Conservation (phyloP, 2,888 invertebrate genomes). For the Agrotis exclamationis region DNA sequence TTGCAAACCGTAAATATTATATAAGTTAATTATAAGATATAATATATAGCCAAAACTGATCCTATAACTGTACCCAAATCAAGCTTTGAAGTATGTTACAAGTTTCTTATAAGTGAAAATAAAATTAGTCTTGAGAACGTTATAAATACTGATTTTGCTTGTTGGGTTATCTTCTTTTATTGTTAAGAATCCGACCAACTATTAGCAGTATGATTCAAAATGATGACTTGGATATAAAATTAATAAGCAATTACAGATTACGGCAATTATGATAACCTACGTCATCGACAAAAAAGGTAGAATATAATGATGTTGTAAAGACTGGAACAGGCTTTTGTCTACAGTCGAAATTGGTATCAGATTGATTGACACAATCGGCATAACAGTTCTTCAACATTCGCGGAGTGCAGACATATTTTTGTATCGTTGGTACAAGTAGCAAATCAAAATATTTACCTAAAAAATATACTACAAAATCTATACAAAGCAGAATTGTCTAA, state of each 20-base stretch:
- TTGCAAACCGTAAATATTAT: background rate
- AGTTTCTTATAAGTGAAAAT: no score
- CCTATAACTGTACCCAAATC: no score
- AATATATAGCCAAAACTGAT: no score
- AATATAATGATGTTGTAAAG: background rate
- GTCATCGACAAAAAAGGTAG: slow-evolving; percentile 16
- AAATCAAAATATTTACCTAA: background rate
- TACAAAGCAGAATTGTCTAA: background rate
- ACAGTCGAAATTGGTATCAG: background rate
- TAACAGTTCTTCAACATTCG: slow-evolving; percentile 11
- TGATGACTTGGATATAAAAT: slow-evolving; percentile 6
- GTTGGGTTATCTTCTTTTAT: background rate
- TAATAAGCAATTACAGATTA: slow-evolving; percentile 9
- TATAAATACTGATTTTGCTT: no score
- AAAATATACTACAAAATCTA: slow-evolving; percentile 10
- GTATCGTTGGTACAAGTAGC: slow-evolving; percentile 8
- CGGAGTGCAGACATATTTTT: slow-evolving; percentile 9
- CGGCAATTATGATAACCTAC: slow-evolving; percentile 2
- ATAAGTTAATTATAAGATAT: no score
- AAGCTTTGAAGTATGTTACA: no score
- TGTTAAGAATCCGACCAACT: background rate
- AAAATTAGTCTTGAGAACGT: no score
- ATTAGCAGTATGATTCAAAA: slow-evolving; percentile 3
- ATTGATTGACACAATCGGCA: slow-evolving; percentile 19
- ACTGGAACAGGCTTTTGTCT: slow-evolving; percentile 16